Evolutionary conservation across 2,797 vertebrate genomes (phyloP), one percentile per base, ranked within the genome.

Genomic region (Sphenopsis melanotis): DNA sequence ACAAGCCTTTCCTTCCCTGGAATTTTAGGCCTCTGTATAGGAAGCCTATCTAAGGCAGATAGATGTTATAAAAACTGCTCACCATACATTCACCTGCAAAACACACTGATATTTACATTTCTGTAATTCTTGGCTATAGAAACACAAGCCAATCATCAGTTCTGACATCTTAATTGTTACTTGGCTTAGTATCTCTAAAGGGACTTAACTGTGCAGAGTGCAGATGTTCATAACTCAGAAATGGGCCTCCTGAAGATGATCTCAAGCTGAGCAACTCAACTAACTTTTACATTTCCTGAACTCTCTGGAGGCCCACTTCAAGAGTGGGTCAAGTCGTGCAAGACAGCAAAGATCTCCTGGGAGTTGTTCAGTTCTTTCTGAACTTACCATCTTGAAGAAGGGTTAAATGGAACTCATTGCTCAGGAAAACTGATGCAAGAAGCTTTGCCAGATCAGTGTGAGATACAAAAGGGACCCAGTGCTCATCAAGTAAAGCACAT

Each of bases 81-180:
- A 47, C 50, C 29, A 13, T 7, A 61, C 18, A 34, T 15, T 26
- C 0, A 11, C n/a, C 52, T 49, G 34, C 41, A 89, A 55, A 81
- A 63, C 32, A 76, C 50, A 10, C 49, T 15, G 42, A 50, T 10
- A 34, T 21, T 39, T 87, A 3, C 7, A 76, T 57, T 80, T 80
- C 71, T 68, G 2, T 60, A 47, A 50, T 55, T 76, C 47, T 79
- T 70, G 56, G 75, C 70, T 79, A 34, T 8, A 59, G 68, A 83
- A 82, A 75, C 42, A 70, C 16, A 69, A 61, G 39, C 24, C 5
- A 18, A 52, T 90, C 39, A 75, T 82, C 16, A 27, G 59, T 90
- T 91, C 65, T 72, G 83, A 88, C 47, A 69, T 90, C 65, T 80
- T 93, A 66, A 86, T 90, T 93, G 53, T 88, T 76, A 81, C 55